A percentile compares a stretch with the other conserved stretches of the same genome.
phyloP scores from a whole-genome alignment of 1,140 invertebrate genomes.

The Saxidomus purpurata region DNA sequence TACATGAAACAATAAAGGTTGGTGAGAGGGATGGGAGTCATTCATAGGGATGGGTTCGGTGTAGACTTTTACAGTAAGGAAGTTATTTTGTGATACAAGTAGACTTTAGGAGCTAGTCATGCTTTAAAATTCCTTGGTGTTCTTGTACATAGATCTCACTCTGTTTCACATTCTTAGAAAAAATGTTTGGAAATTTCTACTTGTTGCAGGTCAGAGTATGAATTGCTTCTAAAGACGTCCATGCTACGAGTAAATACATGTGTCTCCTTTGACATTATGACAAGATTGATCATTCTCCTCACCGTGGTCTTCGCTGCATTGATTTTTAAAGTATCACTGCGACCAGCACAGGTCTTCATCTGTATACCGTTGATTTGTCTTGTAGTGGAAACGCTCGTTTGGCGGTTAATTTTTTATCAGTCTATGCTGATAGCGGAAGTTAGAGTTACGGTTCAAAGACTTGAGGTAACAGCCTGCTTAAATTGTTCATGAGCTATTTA shows the following conservation, averaged over 20 bases:
- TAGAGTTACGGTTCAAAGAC: neutral
- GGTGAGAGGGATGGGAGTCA: too few species aligned
- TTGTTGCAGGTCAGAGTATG: conserved; percentile 47
- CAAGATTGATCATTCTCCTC: neutral
- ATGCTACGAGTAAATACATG: neutral
- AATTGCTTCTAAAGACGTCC: neutral
- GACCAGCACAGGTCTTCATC: neutral
- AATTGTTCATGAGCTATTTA: too few species aligned
- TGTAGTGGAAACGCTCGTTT: conserved; percentile 7
- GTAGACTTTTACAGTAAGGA: too few species aligned
- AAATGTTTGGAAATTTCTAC: too few species aligned
- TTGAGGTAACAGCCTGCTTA: too few species aligned
- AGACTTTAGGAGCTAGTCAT: too few species aligned
- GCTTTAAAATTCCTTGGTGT: too few species aligned
- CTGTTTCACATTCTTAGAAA: neutral
- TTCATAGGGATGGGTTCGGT: too few species aligned
- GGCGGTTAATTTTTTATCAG: neutral
- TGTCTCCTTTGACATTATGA: neutral
- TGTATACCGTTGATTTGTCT: neutral
- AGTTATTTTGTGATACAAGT: too few species aligned
- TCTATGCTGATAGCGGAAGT: neutral
- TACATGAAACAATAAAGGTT: too few species aligned
- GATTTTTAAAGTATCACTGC: neutral
- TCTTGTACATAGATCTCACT: too few species aligned
- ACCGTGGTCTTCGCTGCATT: neutral